These are phyloP conservation scores for Benitochromis conjunctus DNA, from an alignment of 2,113 vertebrate genomes.

Conservation along the genomic window DNA sequence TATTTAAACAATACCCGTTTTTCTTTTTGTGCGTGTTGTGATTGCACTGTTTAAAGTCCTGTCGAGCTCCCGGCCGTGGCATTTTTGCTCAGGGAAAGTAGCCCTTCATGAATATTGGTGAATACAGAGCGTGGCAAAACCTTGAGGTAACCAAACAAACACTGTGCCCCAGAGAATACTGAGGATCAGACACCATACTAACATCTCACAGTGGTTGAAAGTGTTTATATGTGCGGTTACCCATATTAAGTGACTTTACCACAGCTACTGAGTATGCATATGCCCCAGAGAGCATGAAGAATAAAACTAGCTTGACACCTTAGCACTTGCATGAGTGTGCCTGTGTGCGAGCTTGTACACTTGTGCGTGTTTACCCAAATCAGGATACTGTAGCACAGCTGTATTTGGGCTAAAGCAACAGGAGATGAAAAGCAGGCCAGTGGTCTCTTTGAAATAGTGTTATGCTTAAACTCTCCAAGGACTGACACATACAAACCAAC, in stretches of 20 bases:
- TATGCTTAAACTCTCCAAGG: slow-evolving; percentile 50
- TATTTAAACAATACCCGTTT: slow-evolving; percentile 9
- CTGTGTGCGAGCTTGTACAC: background rate
- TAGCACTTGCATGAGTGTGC: background rate
- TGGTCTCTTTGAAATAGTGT: slow-evolving; percentile 50
- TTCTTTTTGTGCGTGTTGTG: background rate
- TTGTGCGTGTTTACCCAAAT: slow-evolving; percentile 13
- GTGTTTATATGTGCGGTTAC: slow-evolving; percentile 31
- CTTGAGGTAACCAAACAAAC: slow-evolving; percentile 58
- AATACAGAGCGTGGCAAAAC: slow-evolving; percentile 58
- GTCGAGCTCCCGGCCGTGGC: slow-evolving; percentile 9
- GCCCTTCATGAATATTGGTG: slow-evolving; percentile 51
- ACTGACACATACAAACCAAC: slow-evolving; percentile 50
- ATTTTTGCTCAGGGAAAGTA: slow-evolving; percentile 19
- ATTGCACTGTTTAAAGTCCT: background rate
- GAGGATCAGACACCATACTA: slow-evolving; percentile 40
- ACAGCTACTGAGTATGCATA: slow-evolving; percentile 32
- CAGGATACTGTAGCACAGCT: slow-evolving; percentile 16
- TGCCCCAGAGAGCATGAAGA: slow-evolving; percentile 44
- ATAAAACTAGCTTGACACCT: slow-evolving; percentile 55
- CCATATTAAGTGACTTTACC: slow-evolving; percentile 53
- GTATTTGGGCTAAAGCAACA: slow-evolving; percentile 53
- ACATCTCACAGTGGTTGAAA: slow-evolving; percentile 21
- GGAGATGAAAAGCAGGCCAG: slow-evolving; percentile 51
- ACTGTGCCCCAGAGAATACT: slow-evolving; percentile 39